Evolutionary conservation across 2,888 invertebrate genomes (phyloP).

Genomic region (Rhagium mordax): DNA sequence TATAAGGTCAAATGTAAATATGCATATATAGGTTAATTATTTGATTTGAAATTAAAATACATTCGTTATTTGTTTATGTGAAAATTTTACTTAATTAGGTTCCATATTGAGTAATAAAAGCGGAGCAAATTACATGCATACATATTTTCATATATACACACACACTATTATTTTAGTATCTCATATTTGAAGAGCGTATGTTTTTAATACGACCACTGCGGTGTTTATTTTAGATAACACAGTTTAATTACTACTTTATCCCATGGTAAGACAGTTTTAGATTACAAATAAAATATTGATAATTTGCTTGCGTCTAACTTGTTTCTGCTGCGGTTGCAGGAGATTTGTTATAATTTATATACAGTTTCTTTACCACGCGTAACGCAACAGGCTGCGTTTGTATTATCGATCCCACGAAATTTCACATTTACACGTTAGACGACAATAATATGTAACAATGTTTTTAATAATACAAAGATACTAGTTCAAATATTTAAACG

Average conservation of each 20-base stretch:
- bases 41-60: too few relatives aligned
- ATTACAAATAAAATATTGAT: constrained; percentile 3
- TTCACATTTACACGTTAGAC: neutral
- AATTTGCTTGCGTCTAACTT: neutral
- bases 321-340: neutral
- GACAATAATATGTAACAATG: neutral
- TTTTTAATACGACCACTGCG: too few relatives aligned
- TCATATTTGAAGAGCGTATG: too few relatives aligned
- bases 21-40: too few relatives aligned
- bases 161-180: too few relatives aligned
- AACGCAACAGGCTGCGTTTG: constrained; percentile 6
- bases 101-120: too few relatives aligned
- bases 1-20: too few relatives aligned
- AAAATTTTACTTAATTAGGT: too few relatives aligned
- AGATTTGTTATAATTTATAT: constrained; percentile 11
- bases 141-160: too few relatives aligned
- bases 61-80: too few relatives aligned
- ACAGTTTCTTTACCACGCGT: constrained; percentile 11
- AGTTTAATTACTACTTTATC: neutral
- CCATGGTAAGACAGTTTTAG: neutral
- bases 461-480: neutral
- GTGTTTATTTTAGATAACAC: too few relatives aligned
- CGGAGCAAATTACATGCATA: too few relatives aligned
- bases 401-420: neutral
- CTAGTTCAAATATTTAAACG: neutral